Evolutionary conservation across 2,888 invertebrate species (phyloP), one percentile per base, ranked within the genome.

Genomic region (Priocnemis perturbator): DNA sequence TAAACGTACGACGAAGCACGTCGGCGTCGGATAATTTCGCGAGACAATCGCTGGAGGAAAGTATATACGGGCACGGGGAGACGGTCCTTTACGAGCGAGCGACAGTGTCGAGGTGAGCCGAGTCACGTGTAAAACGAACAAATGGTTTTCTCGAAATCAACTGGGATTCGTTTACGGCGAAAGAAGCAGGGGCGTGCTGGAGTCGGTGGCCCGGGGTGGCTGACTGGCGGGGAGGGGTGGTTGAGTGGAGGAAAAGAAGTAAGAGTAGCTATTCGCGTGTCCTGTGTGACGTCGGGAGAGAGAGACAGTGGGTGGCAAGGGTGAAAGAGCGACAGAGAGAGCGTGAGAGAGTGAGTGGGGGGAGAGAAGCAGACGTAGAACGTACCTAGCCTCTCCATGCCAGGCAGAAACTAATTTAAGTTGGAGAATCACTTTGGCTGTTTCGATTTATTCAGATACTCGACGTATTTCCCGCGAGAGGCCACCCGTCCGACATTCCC

Each of bases 371-470:
- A 37, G 37, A 37, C 37, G 26, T 26, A 26, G 26, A 26, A 26
- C 55, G 56, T 58, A 67, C 71, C 72, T 74, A 70, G 69, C 77
- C 75, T 69, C 75, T 74, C 72, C 69, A 69, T 78, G 75, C 76
- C 78, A 73, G 77, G 71, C 81, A 81, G 83, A 87, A 87, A 87
- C 87, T 87, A 87, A 87, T 87, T 87, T 87, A 87, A 87, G 87
- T 87, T 87, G 83, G 87, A 82, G 85, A 87, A 87, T 87, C 86
- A 87, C 87, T 87, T 87, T 83, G 83, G 83, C 82, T 85, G 85
- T 87, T 87, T 87, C 87, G 87, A 87, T 87, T 87, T 87, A 87
- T 87, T 87, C 86, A 86, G 85, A 87, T 87, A 83, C 85, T 83
- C 78, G 82, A 84, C 81, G 85, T 86, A 87, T 87, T 87, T 87